Base-by-base conservation (phyloP, 2,113 vertebrate species). In the Pelusios castaneus region DNA sequence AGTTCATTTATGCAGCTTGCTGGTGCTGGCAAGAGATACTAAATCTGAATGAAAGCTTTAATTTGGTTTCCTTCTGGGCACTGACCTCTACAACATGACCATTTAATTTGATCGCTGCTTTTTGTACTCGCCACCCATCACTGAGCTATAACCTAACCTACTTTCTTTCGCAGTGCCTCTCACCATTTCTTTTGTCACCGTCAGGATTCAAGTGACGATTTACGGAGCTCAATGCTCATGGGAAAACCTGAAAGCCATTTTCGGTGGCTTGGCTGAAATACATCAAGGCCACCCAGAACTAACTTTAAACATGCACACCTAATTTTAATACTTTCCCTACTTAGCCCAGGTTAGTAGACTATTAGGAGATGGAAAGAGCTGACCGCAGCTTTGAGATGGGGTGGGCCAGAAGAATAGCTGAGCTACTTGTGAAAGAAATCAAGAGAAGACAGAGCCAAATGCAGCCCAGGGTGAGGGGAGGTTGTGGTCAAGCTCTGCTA, bases 341-440 rank as follows among this genome's bases (percentile, higher is more conserved):
- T 80, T 54, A 22, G 49, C 87, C 52, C 0, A 0, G 38, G 1
- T 52, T 70, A 12, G 31, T 17, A 4, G 31, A 11, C 27, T 41
- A 27, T 41, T 88, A 89, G 41, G 17, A 80, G 29, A 58, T 80
- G 79, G 49, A 47, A 89, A 76, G 49, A 83, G 31, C 25, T 87
- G 84, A 60, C 81, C 56, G 34, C 52, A 87, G 38, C 3, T 90
- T 84, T n/a, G 52, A 75, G 38, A 31, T 38, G 52, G 73, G 47
- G 56, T 95, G n/a, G 79, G 3, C 84, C 54, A 75, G 47, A 94
- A 75, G 47, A 94, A 80, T 16, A 91, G 60, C 7, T 31, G 51
- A 51, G 3, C 51, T 47, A 84, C 41, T 24, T 12, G 55, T 5
- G 84, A 75, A 85, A n/a, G 1, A 11, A 16, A 82, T 13, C 21